Evolutionary conservation across 1,140 invertebrate species (phyloP).

Genomic region (Pseudomyrmex dendroicus): DNA sequence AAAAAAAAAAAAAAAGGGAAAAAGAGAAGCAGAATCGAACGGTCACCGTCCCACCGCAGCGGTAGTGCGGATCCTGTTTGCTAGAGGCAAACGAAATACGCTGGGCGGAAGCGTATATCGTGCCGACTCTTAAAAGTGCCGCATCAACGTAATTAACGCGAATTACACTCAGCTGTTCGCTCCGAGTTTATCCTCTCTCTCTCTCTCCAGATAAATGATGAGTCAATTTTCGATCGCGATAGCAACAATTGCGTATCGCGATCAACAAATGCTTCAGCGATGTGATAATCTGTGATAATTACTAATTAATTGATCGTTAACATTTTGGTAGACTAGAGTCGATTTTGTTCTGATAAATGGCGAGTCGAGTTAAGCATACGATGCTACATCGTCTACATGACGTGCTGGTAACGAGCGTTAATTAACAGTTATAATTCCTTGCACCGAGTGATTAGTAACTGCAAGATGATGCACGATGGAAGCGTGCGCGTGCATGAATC

Average conservation of each 20-base stretch:
- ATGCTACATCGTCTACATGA: not conserved
- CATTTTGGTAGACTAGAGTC: not conserved
- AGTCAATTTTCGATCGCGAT: conserved; percentile 57
- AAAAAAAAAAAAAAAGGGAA: conserved; percentile 10
- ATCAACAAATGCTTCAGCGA: not conserved
- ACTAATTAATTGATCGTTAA: conserved; percentile 5
- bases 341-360: conserved; percentile 4
- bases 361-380: not conserved
- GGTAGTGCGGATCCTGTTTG: conserved; percentile 55
- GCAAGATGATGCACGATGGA: not conserved
- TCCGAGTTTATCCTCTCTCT: conserved; percentile 38
- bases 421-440: conserved; percentile 15
- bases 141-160: conserved; percentile 62
- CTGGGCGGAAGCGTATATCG: conserved; percentile 48
- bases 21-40: conserved; percentile 53
- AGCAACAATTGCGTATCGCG: conserved; percentile 19
- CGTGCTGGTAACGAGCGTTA: not conserved
- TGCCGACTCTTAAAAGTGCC: conserved; percentile 59
- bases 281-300: not conserved
- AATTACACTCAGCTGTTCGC: conserved; percentile 51
- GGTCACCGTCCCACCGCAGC: conserved; percentile 52
- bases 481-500: not conserved
- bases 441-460: not conserved
- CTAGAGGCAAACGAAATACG: conserved; percentile 59
- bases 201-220: conserved; percentile 1